Evolutionary conservation across 2,113 vertebrate genomes (phyloP), one percentile per base, ranked within the genome.

Genomic region (Sigmodon hispidus): DNA sequence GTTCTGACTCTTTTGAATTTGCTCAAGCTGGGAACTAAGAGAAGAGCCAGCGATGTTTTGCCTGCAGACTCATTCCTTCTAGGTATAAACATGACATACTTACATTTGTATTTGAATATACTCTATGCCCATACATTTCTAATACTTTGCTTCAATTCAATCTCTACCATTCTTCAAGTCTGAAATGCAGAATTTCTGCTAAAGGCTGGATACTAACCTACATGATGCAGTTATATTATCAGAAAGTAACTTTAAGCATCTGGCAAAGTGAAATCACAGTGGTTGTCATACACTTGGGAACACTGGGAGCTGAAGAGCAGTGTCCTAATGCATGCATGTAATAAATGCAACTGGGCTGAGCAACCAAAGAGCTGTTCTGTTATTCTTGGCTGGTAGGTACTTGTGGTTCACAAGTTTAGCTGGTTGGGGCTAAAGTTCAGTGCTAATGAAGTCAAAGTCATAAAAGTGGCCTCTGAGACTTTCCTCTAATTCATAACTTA

Each of bases 371-470:
- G 55, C 5, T 3, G 65, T 52, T 57, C 17, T 87, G 65, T 84
- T 57, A 40, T 86, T 22, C 2, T 75, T 45, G 8, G 9, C 12
- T 86, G 1, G 7, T 86, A 40, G 57, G 26, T 59, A 43, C 72
- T 59, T 90, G 63, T 94, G 59, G 34, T n/a, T 89, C 43, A n/a
- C 73, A 70, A 89, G 22, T 45, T 93, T 43, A 88, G 45, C 59
- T 93, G 87, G n/a, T n/a, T 87, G 72, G 59, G 45, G 85, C 81
- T 85, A 84, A 96, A 95, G 73, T 89, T 90, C 76, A 81, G 72
- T 81, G 45, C 69, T 86, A 94, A 93, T 95, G 87, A 96, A 85
- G 90, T 93, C 83, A 93, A n/a, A 94, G 87, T 81, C 73, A 59
- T 94, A 77, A 91, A 96, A 40, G 65, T 84, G 86, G 92, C 81